Percentiles rank a stretch among this genome's conserved stretches.
These are phyloP conservation scores for Synanceia verrucosa DNA, from an alignment of 2,797 vertebrate genomes.

Conservation along the genomic window DNA sequence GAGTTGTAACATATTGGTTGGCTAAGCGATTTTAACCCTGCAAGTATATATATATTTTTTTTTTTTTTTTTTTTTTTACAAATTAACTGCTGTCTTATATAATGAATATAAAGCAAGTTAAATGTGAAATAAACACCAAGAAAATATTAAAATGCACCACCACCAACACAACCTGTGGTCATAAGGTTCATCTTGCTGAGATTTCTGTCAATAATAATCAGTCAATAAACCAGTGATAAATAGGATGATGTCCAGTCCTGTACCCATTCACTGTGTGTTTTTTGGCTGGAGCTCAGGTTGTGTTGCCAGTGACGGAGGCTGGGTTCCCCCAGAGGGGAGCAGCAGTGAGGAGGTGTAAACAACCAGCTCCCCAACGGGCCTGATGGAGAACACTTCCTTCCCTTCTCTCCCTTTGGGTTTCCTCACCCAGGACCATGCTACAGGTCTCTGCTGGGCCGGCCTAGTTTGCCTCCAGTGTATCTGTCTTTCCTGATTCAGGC, in stretches of 20 bases:
- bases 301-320: slow-evolving; percentile 17
- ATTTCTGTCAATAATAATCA: background rate
- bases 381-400: slow-evolving; percentile 29
- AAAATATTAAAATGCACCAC: background rate
- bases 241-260: background rate
- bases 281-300: slow-evolving; percentile 17
- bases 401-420: slow-evolving; percentile 15
- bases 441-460: slow-evolving; percentile 13
- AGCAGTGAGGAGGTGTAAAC: slow-evolving; percentile 36
- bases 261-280: background rate
- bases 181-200: background rate
- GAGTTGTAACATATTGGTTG: background rate
- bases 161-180: background rate
- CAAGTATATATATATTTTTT: background rate
- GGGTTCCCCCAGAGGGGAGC: slow-evolving; percentile 16
- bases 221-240: background rate
- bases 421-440: background rate
- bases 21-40: background rate
- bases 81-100: background rate
- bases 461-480: background rate
- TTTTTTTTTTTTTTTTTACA: background rate
- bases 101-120: background rate
- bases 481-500: background rate
- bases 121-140: background rate
- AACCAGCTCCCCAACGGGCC: slow-evolving; percentile 19